Conservation (phyloP, 2,888 invertebrate species). For the Sphaerophoria rueppellii region DNA sequence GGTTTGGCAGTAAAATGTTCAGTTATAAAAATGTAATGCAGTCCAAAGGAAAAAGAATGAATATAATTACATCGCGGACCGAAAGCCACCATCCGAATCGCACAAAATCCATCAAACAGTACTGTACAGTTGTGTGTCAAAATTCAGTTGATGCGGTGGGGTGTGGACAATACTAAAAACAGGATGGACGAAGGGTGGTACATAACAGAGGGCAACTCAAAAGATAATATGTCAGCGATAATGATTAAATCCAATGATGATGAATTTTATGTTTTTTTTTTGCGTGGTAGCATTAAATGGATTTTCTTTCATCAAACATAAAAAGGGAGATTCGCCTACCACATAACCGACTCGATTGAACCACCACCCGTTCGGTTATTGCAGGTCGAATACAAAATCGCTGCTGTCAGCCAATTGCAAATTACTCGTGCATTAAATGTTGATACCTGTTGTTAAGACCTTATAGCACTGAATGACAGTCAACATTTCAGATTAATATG, state of each 20-base stretch:
- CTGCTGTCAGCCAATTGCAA: constrained; percentile 53
- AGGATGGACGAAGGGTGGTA: not conserved
- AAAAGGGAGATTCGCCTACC: constrained; percentile 18
- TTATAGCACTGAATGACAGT: constrained; percentile 8
- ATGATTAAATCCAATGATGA: constrained; percentile 61
- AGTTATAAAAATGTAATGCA: constrained; percentile 68
- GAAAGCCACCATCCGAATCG: constrained; percentile 35
- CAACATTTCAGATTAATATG: constrained; percentile 24
- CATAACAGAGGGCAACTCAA: constrained; percentile 45
- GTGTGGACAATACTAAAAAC: constrained; percentile 13
- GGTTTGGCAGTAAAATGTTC: constrained; percentile 38
- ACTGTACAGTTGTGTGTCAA: not conserved
- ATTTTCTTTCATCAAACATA: constrained; percentile 59
- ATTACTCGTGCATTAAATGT: constrained; percentile 27
- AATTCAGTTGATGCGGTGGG: constrained; percentile 22
- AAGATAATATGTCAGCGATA: constrained; percentile 59
- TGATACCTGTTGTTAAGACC: constrained; percentile 53
- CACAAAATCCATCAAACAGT: constrained; percentile 54
- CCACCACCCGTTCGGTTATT: not conserved
- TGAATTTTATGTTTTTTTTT: constrained; percentile 11
- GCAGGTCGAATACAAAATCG: constrained; percentile 45
- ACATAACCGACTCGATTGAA: not conserved
- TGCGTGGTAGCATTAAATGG: constrained; percentile 57
- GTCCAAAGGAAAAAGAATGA: constrained; percentile 36
- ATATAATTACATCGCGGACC: constrained; percentile 33